A percentile compares a stretch with the other conserved stretches of the same genome.
Conservation (phyloP, 2,888 invertebrate genomes). For the Caenorhabditis angaria region DNA sequence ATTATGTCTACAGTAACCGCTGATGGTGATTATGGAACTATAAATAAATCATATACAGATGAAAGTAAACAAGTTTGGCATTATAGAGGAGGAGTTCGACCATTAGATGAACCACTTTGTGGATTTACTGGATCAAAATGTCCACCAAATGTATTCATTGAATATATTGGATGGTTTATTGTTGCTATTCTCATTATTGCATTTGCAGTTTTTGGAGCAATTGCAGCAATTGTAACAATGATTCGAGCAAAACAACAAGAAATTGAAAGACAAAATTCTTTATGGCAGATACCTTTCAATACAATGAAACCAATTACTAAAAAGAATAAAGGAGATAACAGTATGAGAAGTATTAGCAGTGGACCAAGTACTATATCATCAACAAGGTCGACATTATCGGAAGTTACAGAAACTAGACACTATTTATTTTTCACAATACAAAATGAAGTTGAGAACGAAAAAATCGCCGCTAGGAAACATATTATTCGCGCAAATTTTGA, state of each 20-base stretch:
- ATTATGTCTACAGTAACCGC: constrained; percentile 19
- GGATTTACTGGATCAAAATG: constrained; percentile 50
- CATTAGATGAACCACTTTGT: constrained; percentile 44
- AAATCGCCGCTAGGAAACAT: constrained; percentile 47
- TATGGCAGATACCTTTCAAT: constrained; percentile 55
- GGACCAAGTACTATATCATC: constrained; percentile 5
- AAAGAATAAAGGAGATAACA: constrained; percentile 42
- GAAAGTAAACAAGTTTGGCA: constrained; percentile 23
- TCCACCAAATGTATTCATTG: constrained; percentile 26
- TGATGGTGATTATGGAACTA: constrained; percentile 7
- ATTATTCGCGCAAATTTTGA: constrained; percentile 19
- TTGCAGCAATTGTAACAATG: constrained; percentile 17
- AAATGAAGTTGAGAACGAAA: constrained; percentile 9
- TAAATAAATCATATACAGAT: constrained; percentile 25
- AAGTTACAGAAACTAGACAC: constrained; percentile 13
- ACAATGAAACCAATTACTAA: constrained; percentile 26
- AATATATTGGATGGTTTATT: constrained; percentile 35
- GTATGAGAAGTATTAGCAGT: constrained; percentile 17
- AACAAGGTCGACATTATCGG: not conserved
- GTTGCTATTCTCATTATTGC: constrained; percentile 32
- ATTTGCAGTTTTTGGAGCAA: constrained; percentile 21
- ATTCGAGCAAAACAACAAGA: constrained; percentile 48
- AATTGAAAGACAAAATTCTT: constrained; percentile 44
- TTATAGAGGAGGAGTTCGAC: constrained; percentile 35
- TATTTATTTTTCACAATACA: constrained; percentile 8